phyloP scores from a whole-genome alignment of 2,113 vertebrate genomes.

The Rhinichthys klamathensis region DNA sequence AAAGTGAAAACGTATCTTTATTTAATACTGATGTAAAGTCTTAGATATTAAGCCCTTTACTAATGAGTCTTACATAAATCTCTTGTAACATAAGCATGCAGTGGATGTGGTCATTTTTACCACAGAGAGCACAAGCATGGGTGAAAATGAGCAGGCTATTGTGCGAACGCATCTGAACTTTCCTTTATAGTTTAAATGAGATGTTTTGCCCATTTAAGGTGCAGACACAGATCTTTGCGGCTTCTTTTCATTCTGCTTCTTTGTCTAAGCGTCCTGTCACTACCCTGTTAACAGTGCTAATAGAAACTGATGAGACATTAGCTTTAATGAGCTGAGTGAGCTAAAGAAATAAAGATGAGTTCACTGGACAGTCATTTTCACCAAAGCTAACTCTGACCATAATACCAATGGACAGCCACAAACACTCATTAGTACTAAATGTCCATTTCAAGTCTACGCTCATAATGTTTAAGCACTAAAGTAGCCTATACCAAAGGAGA shows the following conservation, averaged over 20 bases:
- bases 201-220: constrained; percentile 2
- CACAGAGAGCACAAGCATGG: background rate
- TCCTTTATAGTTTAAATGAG: background rate
- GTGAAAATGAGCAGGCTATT: background rate
- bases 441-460: constrained; percentile 18
- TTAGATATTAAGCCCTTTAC: constrained; percentile 40
- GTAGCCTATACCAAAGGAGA: background rate
- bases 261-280: constrained; percentile 20
- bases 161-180: background rate
- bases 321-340: constrained; percentile 38
- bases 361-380: constrained; percentile 31
- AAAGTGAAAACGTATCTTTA: constrained; percentile 22
- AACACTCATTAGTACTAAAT: constrained; percentile 32
- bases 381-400: constrained; percentile 10
- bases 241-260: background rate
- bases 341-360: constrained; percentile 26
- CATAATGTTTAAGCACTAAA: constrained; percentile 1
- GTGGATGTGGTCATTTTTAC: background rate
- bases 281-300: constrained; percentile 22
- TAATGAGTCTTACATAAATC: constrained; percentile 38
- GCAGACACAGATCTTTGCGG: background rate
- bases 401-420: constrained; percentile 19
- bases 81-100: constrained; percentile 9
- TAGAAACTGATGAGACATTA: constrained; percentile 34
- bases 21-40: constrained; percentile 35